phyloP scores from a whole-genome alignment of 2,113 vertebrate species.

The Melierax canorus region DNA sequence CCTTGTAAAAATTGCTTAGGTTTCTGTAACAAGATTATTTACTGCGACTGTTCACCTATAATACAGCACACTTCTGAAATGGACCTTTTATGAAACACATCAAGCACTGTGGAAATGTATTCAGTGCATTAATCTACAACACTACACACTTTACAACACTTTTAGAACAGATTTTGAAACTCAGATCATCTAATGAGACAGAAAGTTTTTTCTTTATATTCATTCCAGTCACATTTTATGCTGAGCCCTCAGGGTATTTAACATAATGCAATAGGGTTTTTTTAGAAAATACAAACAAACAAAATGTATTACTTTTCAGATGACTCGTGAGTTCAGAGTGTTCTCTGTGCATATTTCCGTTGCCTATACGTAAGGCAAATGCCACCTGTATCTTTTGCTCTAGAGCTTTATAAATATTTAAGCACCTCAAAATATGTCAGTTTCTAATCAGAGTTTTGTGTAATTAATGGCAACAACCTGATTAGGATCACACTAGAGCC shows the following conservation, averaged over 20 bases:
- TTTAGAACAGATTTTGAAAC: conserved; percentile 78
- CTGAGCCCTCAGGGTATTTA: conserved; percentile 68
- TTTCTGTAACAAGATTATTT: conserved; percentile 89
- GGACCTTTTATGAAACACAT: conserved; percentile 86
- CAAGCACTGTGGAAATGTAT: conserved; percentile 82
- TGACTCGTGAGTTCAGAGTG: not conserved
- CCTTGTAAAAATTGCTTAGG: conserved; percentile 87
- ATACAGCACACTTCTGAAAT: conserved; percentile 83
- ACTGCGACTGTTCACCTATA: conserved; percentile 83
- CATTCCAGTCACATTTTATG: conserved; percentile 71
- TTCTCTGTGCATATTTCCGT: not conserved
- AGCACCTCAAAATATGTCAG: conserved; percentile 27
- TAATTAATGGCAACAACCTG: not conserved
- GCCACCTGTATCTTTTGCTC: conserved; percentile 16
- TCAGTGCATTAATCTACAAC: conserved; percentile 82
- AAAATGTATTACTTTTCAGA: conserved; percentile 55
- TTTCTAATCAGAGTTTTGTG: not conserved
- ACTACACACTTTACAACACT: conserved; percentile 76
- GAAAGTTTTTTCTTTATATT: conserved; percentile 60
- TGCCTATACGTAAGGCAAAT: not conserved
- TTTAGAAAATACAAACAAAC: conserved; percentile 50
- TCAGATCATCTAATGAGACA: conserved; percentile 80
- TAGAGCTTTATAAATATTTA: conserved; percentile 67
- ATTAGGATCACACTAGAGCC: not conserved
- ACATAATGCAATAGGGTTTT: conserved; percentile 67